Conservation (phyloP, 2,113 vertebrate genomes). For the Anguilla rostrata region DNA sequence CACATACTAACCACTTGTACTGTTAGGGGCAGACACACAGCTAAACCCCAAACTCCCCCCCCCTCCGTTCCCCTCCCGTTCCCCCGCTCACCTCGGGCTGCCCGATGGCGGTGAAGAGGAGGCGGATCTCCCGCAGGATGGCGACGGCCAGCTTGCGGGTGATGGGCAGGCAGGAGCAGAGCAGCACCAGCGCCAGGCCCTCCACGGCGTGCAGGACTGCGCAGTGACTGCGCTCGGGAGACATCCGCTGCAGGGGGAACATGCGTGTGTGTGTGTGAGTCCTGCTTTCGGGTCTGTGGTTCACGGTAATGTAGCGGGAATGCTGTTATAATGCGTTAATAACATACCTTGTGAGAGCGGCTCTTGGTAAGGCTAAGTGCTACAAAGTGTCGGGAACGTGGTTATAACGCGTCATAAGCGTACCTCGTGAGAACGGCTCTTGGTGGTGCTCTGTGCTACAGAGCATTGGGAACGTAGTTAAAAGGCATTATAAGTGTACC, state of each 20-base stretch:
- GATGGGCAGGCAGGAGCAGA: conserved; percentile 93
- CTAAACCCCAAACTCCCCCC: too few relatives aligned
- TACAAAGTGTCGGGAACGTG: not conserved
- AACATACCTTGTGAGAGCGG: not conserved
- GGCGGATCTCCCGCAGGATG: conserved; percentile 90
- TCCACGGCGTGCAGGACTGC: conserved; percentile 91
- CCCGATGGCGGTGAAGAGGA: conserved; percentile 86
- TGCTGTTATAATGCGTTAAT: not conserved
- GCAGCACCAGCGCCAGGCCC: conserved; percentile 90
- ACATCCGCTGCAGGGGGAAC: conserved; percentile 72
- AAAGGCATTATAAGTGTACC: conserved; percentile 60
- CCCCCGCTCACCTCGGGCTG: conserved; percentile 84
- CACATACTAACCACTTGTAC: not conserved
- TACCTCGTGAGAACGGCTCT: not conserved
- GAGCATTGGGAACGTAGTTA: not conserved
- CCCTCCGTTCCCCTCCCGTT: not conserved
- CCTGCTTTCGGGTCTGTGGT: too few relatives aligned
- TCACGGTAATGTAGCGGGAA: too few relatives aligned
- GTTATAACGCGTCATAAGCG: not conserved
- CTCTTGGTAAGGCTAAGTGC: not conserved
- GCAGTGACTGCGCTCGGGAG: conserved; percentile 84
- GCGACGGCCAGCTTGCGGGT: conserved; percentile 92
- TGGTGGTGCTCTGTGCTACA: not conserved
- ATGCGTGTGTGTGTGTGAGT: not conserved
- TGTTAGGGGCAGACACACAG: too few relatives aligned